phyloP scores from a whole-genome alignment of 2,797 vertebrate species.

The Smutsia gigantea region DNA sequence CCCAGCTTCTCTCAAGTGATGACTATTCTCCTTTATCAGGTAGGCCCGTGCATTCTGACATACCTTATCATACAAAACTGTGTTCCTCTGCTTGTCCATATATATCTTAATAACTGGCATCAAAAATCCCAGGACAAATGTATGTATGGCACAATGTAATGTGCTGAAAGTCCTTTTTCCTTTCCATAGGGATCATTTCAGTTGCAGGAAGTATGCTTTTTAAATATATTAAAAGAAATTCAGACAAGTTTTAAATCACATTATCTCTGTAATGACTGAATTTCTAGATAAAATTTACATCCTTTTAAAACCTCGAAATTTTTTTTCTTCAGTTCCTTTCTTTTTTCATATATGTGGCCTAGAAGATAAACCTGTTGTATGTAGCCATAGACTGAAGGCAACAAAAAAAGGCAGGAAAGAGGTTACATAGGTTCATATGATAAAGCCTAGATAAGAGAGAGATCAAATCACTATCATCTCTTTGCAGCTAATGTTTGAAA shows the following conservation, averaged over 20 bases:
- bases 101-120: conserved; percentile 23
- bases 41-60: conserved; percentile 18
- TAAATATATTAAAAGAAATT: conserved; percentile 47
- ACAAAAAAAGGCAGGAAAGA: conserved; percentile 53
- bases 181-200: conserved; percentile 9
- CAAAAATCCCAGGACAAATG: conserved; percentile 23
- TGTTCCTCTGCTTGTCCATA: not conserved
- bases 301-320: conserved; percentile 44
- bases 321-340: not conserved
- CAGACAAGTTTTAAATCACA: conserved; percentile 44
- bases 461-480: not conserved
- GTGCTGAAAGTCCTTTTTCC: conserved; percentile 39
- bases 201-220: conserved; percentile 21
- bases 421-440: not conserved
- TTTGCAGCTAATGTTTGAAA: conserved; percentile 41
- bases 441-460: conserved; percentile 51
- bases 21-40: not conserved
- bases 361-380: conserved; percentile 58
- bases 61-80: conserved; percentile 41
- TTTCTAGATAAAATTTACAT: conserved; percentile 47
- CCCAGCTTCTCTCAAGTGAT: not conserved
- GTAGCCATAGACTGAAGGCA: conserved; percentile 46
- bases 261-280: conserved; percentile 57
- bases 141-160: conserved; percentile 31
- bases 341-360: conserved; percentile 35